phyloP scores from a whole-genome alignment of 2,888 invertebrate species.

The Cantharis rufa region DNA sequence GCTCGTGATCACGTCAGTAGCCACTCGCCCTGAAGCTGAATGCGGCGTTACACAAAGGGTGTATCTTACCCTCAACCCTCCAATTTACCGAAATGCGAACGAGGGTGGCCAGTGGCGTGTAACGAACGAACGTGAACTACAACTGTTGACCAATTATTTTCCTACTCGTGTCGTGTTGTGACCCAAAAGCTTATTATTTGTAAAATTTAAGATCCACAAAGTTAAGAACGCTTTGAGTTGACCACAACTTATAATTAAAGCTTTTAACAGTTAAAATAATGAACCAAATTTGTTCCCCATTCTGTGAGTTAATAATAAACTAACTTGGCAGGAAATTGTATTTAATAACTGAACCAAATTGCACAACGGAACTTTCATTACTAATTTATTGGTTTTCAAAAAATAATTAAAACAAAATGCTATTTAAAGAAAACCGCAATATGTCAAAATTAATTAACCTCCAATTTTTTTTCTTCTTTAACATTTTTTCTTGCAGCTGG shows the following conservation, averaged over 20 bases:
- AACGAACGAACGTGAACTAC: slow-evolving; percentile 40
- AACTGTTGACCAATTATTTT: slow-evolving; percentile 32
- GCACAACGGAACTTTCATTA: neutral
- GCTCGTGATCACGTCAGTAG: slow-evolving; percentile 55
- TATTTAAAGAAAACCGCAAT: neutral
- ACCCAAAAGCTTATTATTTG: slow-evolving; percentile 23
- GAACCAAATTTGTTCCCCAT: neutral
- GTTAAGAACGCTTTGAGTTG: neutral
- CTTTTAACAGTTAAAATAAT: neutral
- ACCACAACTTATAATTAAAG: neutral
- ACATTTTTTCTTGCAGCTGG: neutral
- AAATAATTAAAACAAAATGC: neutral
- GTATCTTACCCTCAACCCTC: slow-evolving; percentile 31
- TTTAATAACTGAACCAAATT: neutral
- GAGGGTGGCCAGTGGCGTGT: slow-evolving; percentile 42
- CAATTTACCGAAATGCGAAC: slow-evolving; percentile 28
- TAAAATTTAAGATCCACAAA: slow-evolving; percentile 5
- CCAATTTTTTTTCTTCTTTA: neutral
- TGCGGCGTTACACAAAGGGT: slow-evolving; percentile 48
- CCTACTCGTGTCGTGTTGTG: slow-evolving; percentile 14
- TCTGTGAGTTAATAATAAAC: neutral
- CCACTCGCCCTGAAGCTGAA: slow-evolving; percentile 51
- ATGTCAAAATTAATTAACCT: neutral
- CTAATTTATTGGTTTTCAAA: neutral
- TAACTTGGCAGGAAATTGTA: neutral